Base-by-base conservation (phyloP, 2,888 invertebrate species). In the Vandiemenella viatica region DNA sequence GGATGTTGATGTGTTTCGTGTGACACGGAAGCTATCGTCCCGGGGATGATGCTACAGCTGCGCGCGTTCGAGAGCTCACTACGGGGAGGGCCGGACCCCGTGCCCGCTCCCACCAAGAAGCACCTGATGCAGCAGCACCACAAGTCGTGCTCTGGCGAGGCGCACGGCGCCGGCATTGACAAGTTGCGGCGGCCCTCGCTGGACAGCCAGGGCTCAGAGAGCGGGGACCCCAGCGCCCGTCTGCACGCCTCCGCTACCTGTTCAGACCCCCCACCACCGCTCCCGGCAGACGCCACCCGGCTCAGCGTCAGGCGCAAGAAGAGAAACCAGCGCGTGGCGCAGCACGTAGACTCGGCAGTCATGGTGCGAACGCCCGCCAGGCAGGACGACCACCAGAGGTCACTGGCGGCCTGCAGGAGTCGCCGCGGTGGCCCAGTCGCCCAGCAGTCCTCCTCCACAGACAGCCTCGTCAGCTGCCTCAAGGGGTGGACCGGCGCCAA, bases 141-240 rank as follows among this genome's bases (percentile, higher is more conserved):
- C 63, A 77, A 76, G 58, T 78, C 78, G 47, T 86, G 86, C 63
- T 80, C 77, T 23, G 86, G 86, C 22, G 78, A 79, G 60, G 77
- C 81, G 1, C 86, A 86, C 62, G 85, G 83, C 10, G 76, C 79
- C 57, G 84, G 84, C 44, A 77, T 78, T 58, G 65, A 67, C 4
- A 77, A 78, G 56, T 41, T 15, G 38, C 46, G 22, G 32, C 48
- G 16, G 43, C 48, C 37, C 21, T 43, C 37, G 37, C 41, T 20
- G 32, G 37, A 18, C 4, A 10, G 17, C n/a, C 45, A 32, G 37
- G 19, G 37, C 45, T 16, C 13, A 16, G 18, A 58, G 41, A 61
- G 65, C 38, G 68, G 59, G 22, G 57, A 71, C 56, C 69, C 71
- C 1, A 70, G 71, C 47, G 71, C 72, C 55, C 67, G 77, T 26